phyloP scores from a whole-genome alignment of 2,888 invertebrate species.

The Dromius quadrimaculatus region DNA sequence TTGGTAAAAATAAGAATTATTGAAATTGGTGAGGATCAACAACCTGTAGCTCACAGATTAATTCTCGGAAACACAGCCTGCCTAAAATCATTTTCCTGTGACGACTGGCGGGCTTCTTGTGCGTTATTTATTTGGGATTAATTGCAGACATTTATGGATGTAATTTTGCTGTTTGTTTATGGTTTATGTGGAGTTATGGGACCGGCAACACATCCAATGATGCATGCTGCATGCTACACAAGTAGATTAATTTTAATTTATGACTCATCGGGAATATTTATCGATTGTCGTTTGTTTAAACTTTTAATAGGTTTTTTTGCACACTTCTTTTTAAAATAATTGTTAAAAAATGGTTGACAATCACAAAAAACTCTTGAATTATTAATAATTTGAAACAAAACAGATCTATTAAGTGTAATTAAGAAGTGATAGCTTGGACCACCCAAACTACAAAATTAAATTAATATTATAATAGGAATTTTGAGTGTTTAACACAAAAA shows the following conservation, averaged over 20 bases:
- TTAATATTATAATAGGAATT: too few species aligned
- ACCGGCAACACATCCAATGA: too few species aligned
- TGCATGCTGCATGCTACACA: conserved; percentile 28
- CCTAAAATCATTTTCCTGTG: conserved; percentile 46
- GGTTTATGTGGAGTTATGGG: conserved; percentile 39
- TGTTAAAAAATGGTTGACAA: neutral
- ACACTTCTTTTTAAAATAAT: neutral
- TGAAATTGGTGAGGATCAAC: too few species aligned
- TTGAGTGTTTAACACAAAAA: too few species aligned
- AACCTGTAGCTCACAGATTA: too few species aligned
- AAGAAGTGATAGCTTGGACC: too few species aligned
- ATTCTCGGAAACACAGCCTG: too few species aligned
- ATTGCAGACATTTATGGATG: conserved; percentile 46
- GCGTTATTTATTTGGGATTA: conserved; percentile 39
- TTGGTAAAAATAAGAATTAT: too few species aligned
- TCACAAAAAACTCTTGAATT: too few species aligned
- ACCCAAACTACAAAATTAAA: too few species aligned
- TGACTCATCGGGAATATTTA: conserved; percentile 41
- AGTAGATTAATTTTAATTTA: conserved; percentile 43
- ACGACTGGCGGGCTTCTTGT: conserved; percentile 18
- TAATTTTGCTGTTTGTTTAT: conserved; percentile 46
- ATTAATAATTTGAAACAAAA: too few species aligned
- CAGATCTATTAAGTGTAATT: too few species aligned
- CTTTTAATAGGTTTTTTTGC: conserved; percentile 24
- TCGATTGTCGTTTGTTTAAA: conserved; percentile 37